Evolutionary conservation across 2,888 invertebrate species (phyloP), one percentile per base, ranked within the genome.

Genomic region (Pollenia angustigena): DNA sequence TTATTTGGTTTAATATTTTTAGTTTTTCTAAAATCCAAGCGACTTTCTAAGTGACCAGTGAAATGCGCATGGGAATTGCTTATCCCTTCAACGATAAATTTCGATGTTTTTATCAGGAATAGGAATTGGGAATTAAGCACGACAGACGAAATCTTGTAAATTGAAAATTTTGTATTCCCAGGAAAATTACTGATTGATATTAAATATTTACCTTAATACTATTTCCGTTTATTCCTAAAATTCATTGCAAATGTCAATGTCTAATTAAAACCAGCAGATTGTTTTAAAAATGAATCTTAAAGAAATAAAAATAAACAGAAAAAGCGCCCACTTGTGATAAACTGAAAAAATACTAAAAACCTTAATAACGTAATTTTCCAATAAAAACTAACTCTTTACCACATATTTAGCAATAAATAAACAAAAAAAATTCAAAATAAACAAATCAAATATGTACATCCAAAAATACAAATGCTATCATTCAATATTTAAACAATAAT

Each of bases 301-400:
- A 16, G 16, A 68, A 64, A 32, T 48, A 12, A 78, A 78, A 68
- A 6, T 56, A 18, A 56, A 40, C 18, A 46, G 32, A 66, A 23
- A 56, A 6, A 32, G 66, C 78, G 58, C 68, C 68, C 78, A 68
- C 78, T 48, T 68, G 1, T 12, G n/a, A 46, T 54, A 66, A 56
- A 58, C 46, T 56, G n/a, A 8, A 40, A 32, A 32, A 6, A 32
- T 32, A 14, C 18, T n/a, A 32, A 40, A 48, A 78, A 18, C 40
- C 10, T 68, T 11, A 48, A 40, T 48, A n/a, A 68, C 78, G 68
- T 78, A 48, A 68, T 68, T 32, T 32, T 4, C 4, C 32, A 32
- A 6, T 56, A 23, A 40, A 56, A 48, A 68, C 23, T 40, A 46
- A 52, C 44, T 18, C 2, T 8, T 8, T 11, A 1, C 56, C 23